Evolutionary conservation across 2,888 invertebrate genomes (phyloP).

Genomic region (Lobophora halterata): DNA sequence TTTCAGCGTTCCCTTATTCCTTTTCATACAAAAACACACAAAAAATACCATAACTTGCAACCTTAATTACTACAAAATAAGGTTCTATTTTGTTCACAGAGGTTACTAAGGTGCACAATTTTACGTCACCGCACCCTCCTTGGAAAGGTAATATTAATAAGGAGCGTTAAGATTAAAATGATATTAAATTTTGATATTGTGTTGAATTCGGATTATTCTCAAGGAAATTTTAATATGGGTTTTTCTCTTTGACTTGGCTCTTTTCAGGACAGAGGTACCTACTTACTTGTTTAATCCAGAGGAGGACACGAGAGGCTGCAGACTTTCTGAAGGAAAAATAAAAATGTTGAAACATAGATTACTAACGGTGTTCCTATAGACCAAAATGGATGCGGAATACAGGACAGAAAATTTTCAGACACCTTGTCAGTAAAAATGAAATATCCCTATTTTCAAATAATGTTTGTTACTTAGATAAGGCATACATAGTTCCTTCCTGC

Average conservation of each 20-base stretch:
- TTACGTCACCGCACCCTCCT: constrained; percentile 57
- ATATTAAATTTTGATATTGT: constrained; percentile 81
- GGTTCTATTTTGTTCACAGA: constrained; percentile 25
- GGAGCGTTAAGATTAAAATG: constrained; percentile 80
- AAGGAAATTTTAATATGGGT: constrained; percentile 73
- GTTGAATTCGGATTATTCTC: constrained; percentile 76
- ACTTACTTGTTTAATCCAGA: constrained; percentile 11
- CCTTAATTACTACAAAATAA: constrained; percentile 18
- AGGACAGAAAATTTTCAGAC: too few relatives aligned
- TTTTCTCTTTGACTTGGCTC: constrained; percentile 55
- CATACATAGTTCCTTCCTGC: too few relatives aligned
- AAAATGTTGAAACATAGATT: constrained; percentile 5
- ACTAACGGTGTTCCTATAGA: constrained; percentile 1
- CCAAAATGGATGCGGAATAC: constrained; percentile 3
- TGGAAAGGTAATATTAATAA: constrained; percentile 75
- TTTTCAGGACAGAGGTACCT: constrained; percentile 34
- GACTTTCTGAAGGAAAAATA: too few relatives aligned
- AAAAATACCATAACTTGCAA: constrained; percentile 17
- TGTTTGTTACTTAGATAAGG: too few relatives aligned
- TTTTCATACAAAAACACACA: constrained; percentile 31
- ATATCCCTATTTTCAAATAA: too few relatives aligned
- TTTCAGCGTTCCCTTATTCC: constrained; percentile 49
- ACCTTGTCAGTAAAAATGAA: too few relatives aligned
- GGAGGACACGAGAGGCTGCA: too few relatives aligned
- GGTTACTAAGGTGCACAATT: constrained; percentile 44